Base-by-base conservation (phyloP, 2,888 invertebrate species). In the Heliconius aoede region DNA sequence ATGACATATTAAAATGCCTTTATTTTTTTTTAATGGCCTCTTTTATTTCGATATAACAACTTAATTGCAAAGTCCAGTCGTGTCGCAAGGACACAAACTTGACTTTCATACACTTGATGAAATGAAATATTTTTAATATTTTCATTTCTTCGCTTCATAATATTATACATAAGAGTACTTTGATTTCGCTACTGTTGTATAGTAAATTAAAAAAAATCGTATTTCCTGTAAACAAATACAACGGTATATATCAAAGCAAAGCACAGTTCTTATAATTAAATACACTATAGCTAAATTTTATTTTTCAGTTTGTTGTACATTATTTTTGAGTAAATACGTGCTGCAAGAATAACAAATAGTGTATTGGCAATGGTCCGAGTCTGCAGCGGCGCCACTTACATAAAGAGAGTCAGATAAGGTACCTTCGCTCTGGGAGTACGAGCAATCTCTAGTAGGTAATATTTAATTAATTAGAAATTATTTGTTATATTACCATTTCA, bases 321-420 rank as follows among this genome's bases (percentile, higher is more conserved):
- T 78, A 80, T 74, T 78, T 78, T 81, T 78, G 79, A 80, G 81
- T 81, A 79, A 81, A 82, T 81, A 81, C 77, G 82, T 83, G 85
- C 84, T 83, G 83, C 83, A 83, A 84, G 82, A 80, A 83, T 83
- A 83, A 84, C 84, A 84, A 86, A 85, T 83, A 86, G 84, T 84
- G 85, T 83, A 87, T 91, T 88, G 89, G 90, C 90, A 87, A 81
- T 81, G 81, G 83, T 86, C 84, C 84, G 84, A 83, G 82, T 80
- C 82, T 83, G 77, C 83, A 79, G 78, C 81, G 84, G 82, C 85
- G 83, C 82, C 84, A 80, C 84, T 84, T 85, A 71, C n/a, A 71
- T 71, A 71, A 71, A 71, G 58, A 32, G 58, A 55, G 58, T 28
- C 58, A 71, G 58, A 71, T 71, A 55, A 71, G 30, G 55, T 71